Percentiles rank a stretch among this genome's conserved stretches.
Conservation (phyloP, 2,113 vertebrate species). For the Corythaixoides concolor region DNA sequence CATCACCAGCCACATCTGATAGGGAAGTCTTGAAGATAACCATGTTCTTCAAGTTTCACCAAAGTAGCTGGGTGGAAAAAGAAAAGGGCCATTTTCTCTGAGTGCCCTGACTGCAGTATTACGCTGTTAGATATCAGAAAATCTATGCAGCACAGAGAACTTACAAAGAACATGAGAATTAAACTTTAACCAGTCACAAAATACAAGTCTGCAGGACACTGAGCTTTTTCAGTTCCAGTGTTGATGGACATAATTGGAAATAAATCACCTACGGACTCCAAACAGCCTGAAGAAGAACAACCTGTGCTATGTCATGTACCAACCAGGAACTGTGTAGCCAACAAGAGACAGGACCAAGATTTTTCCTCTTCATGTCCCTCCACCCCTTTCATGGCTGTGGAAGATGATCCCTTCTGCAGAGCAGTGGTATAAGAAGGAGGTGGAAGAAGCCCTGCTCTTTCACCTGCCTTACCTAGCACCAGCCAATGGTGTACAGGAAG, state of each 20-base stretch:
- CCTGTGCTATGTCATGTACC: neutral
- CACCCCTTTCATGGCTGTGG: neutral
- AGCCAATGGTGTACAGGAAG: neutral
- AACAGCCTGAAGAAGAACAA: neutral
- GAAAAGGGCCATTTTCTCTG: neutral
- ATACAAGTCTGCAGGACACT: neutral
- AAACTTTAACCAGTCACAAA: neutral
- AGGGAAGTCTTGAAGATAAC: neutral
- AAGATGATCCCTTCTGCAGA: neutral
- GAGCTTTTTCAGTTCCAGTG: neutral
- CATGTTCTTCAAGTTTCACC: neutral
- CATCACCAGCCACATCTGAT: neutral
- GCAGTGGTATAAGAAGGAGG: neutral
- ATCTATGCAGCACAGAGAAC: neutral
- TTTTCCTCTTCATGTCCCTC: neutral
- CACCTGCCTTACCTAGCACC: neutral
- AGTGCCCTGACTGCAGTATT: neutral
- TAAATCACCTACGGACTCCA: neutral
- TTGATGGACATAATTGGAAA: neutral
- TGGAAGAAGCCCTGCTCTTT: neutral
- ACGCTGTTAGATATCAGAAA: neutral
- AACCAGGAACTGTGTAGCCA: neutral
- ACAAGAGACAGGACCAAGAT: neutral
- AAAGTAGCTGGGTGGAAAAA: neutral
- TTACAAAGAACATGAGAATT: neutral